Evolutionary conservation across 2,113 vertebrate genomes (phyloP).

Genomic region (Siphamia tubifer): DNA sequence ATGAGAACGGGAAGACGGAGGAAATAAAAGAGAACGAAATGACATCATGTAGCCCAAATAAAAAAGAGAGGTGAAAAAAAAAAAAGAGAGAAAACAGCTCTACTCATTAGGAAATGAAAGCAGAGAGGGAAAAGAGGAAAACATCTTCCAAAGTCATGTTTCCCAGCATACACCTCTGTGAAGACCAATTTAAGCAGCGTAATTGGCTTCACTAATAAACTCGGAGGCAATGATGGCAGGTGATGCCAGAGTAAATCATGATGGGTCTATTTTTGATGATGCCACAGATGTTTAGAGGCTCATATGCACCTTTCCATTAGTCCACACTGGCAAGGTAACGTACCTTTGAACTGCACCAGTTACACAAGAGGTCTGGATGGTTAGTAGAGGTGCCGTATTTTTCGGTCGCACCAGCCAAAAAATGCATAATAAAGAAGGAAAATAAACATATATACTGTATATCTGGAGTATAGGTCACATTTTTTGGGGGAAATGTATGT

Average conservation of each 20-base stretch:
- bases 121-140: slow-evolving; percentile 36
- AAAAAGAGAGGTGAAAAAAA: background rate
- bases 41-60: slow-evolving; percentile 17
- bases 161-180: slow-evolving; percentile 30
- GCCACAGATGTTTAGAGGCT: slow-evolving; percentile 10
- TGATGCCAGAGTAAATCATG: slow-evolving; percentile 31
- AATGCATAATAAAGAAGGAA: no score
- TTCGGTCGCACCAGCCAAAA: no score
- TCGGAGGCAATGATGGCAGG: slow-evolving; percentile 35
- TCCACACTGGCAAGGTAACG: background rate
- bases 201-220: slow-evolving; percentile 55
- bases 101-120: slow-evolving; percentile 50
- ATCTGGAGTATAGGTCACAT: no score
- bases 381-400: no score
- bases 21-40: slow-evolving; percentile 8
- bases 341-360: background rate
- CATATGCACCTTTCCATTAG: background rate
- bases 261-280: background rate
- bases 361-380: background rate
- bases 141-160: slow-evolving; percentile 28
- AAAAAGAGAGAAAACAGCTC: slow-evolving; percentile 2
- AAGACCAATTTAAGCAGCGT: slow-evolving; percentile 44
- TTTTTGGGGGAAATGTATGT: no score
- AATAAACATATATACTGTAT: no score
- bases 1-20: slow-evolving; percentile 29